Percentiles rank a stretch among this genome's conserved stretches.
Conservation (phyloP, 1,140 invertebrate species). For the Antheraea mylitta region DNA sequence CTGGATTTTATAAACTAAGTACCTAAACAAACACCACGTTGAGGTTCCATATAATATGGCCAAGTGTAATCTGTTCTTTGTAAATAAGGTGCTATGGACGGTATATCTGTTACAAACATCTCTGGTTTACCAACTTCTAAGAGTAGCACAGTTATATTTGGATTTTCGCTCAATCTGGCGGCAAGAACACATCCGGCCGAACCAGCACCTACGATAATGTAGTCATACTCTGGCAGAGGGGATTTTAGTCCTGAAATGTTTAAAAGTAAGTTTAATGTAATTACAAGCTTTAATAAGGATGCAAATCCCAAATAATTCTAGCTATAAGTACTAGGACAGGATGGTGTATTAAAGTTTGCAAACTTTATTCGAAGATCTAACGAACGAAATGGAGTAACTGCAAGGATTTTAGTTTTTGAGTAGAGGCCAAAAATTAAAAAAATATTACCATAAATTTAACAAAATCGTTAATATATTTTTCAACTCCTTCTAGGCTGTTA, state of each 20-base stretch:
- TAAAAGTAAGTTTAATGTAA: not conserved
- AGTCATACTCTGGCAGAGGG: conserved; percentile 83
- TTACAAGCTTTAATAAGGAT: too few relatives aligned
- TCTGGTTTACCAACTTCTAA: conserved; percentile 43
- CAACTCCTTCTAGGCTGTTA: too few relatives aligned
- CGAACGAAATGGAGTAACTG: too few relatives aligned
- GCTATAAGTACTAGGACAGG: too few relatives aligned
- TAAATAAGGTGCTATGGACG: conserved; percentile 77
- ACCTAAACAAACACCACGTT: conserved; percentile 79
- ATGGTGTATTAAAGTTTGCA: too few relatives aligned
- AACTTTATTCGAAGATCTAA: too few relatives aligned
- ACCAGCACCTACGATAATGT: conserved; percentile 93
- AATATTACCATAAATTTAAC: too few relatives aligned
- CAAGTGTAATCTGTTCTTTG: conserved; percentile 82
- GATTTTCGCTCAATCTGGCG: conserved; percentile 80
- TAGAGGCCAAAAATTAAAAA: too few relatives aligned
- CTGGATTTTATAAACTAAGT: conserved; percentile 9
- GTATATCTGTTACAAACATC: conserved; percentile 79
- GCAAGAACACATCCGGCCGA: conserved; percentile 88
- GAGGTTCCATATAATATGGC: conserved; percentile 82
- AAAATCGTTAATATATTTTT: too few relatives aligned
- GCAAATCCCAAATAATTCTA: too few relatives aligned
- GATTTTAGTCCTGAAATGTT: conserved; percentile 39
- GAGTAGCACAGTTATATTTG: conserved; percentile 36
- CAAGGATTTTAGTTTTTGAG: too few relatives aligned